Evolutionary conservation across 2,113 vertebrate genomes (phyloP).

Genomic region (Myxocyprinus asiaticus): DNA sequence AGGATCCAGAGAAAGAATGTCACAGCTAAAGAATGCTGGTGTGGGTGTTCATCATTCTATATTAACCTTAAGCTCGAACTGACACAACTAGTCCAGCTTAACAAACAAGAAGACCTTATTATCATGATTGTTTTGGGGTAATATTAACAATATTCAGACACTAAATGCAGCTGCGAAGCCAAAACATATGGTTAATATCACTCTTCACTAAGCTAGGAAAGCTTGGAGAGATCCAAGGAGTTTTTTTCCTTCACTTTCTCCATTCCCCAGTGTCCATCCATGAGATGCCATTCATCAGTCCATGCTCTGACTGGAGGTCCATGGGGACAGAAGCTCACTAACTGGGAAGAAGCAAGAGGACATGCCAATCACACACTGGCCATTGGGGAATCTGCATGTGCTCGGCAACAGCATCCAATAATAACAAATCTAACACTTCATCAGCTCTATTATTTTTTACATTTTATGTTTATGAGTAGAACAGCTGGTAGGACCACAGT

Average conservation of each 20-base stretch:
- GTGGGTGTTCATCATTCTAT: background rate
- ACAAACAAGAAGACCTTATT: background rate
- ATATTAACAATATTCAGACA: background rate
- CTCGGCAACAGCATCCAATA: constrained; percentile 33
- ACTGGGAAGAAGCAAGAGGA: constrained; percentile 19
- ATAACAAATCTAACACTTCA: constrained; percentile 35
- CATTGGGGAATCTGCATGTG: constrained; percentile 17
- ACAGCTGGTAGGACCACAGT: constrained; percentile 13
- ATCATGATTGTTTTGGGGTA: background rate
- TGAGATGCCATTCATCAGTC: constrained; percentile 23
- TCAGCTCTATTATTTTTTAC: constrained; percentile 38
- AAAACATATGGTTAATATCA: constrained; percentile 18
- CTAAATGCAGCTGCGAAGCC: background rate
- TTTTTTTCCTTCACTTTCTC: constrained; percentile 6
- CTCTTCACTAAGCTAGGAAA: constrained; percentile 15
- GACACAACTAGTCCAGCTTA: background rate
- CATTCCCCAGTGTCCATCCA: background rate
- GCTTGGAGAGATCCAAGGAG: background rate
- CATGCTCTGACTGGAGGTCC: background rate
- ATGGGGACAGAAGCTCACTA: constrained; percentile 16
- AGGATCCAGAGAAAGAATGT: background rate
- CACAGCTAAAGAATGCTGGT: background rate
- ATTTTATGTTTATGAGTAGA: constrained; percentile 27
- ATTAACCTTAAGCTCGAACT: background rate
- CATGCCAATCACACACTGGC: constrained; percentile 11